Percentiles rank a stretch among this genome's conserved stretches.
phyloP scores from a whole-genome alignment of 1,140 invertebrate genomes.

The Drosophila quadrilineata region DNA sequence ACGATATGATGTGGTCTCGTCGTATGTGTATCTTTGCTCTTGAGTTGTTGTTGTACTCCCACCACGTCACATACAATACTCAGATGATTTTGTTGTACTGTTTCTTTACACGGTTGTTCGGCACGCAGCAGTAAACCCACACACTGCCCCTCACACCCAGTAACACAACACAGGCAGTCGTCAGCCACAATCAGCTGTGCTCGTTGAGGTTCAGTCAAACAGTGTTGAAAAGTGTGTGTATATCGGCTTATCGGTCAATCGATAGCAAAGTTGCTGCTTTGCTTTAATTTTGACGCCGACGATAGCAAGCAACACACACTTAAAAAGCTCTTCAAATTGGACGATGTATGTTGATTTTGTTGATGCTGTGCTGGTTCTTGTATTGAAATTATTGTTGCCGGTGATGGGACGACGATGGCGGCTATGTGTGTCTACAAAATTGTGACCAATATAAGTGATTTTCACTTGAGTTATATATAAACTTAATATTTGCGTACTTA shows the following conservation, averaged over 20 bases:
- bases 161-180: slow-evolving; percentile 31
- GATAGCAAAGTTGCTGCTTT: slow-evolving; percentile 32
- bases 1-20: slow-evolving; percentile 3
- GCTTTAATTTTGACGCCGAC: too few relatives aligned
- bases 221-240: slow-evolving; percentile 56
- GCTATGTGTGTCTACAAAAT: slow-evolving; percentile 58
- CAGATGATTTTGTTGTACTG: slow-evolving; percentile 23
- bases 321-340: slow-evolving; percentile 34
- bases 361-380: slow-evolving; percentile 1
- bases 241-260: slow-evolving; percentile 49
- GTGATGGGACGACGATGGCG: neutral
- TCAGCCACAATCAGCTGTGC: slow-evolving; percentile 69
- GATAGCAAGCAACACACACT: neutral
- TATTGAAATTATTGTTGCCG: slow-evolving; percentile 4
- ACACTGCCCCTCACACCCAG: slow-evolving; percentile 37
- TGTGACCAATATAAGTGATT: slow-evolving; percentile 46
- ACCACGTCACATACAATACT: slow-evolving; percentile 58
- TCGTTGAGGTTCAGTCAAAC: slow-evolving; percentile 30
- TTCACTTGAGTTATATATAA: slow-evolving; percentile 29
- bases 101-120: slow-evolving; percentile 18
- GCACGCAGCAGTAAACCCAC: slow-evolving; percentile 30
- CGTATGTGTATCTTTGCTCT: slow-evolving; percentile 11
- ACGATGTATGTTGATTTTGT: slow-evolving; percentile 24
- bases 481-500: slow-evolving; percentile 48
- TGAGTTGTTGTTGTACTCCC: slow-evolving; percentile 20